Evolutionary conservation across 1,140 invertebrate species (phyloP).

Genomic region (Lordiphosa stackelbergi): DNA sequence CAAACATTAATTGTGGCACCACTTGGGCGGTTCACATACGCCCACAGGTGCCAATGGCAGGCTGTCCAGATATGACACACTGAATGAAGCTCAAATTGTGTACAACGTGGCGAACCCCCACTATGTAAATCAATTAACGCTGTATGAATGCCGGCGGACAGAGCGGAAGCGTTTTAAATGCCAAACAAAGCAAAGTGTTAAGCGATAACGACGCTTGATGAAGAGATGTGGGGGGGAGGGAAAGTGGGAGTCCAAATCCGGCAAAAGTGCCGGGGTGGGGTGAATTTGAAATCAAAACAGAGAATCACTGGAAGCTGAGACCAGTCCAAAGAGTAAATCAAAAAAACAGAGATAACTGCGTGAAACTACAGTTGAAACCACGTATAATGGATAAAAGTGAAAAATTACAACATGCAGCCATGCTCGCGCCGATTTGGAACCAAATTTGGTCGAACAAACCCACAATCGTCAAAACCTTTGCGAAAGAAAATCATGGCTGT

Average conservation of each 20-base stretch:
- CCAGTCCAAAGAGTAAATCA: conserved; percentile 7
- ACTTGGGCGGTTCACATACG: background rate
- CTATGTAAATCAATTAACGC: conserved; percentile 46
- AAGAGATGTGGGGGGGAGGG: background rate
- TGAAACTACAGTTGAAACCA: background rate
- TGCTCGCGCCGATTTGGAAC: too few relatives aligned
- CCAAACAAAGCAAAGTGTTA: conserved; percentile 50
- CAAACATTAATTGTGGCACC: background rate
- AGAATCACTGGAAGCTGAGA: conserved; percentile 19
- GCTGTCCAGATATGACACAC: conserved; percentile 3
- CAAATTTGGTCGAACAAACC: too few relatives aligned
- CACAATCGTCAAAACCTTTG: too few relatives aligned
- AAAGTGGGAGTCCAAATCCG: background rate
- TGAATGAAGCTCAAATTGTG: conserved; percentile 3
- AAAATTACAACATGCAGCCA: too few relatives aligned
- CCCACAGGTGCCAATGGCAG: conserved; percentile 17
- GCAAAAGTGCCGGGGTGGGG: background rate
- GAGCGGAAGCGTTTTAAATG: conserved; percentile 61
- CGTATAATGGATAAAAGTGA: too few relatives aligned
- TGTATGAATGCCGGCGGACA: conserved; percentile 39
- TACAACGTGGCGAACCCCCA: conserved; percentile 8
- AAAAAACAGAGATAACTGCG: conserved; percentile 1
- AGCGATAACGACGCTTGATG: conserved; percentile 29
- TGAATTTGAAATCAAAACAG: conserved; percentile 54
- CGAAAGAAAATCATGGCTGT: too few relatives aligned